Base-by-base conservation (phyloP, 2,113 vertebrate genomes). In the Lepisosteus oculatus region DNA sequence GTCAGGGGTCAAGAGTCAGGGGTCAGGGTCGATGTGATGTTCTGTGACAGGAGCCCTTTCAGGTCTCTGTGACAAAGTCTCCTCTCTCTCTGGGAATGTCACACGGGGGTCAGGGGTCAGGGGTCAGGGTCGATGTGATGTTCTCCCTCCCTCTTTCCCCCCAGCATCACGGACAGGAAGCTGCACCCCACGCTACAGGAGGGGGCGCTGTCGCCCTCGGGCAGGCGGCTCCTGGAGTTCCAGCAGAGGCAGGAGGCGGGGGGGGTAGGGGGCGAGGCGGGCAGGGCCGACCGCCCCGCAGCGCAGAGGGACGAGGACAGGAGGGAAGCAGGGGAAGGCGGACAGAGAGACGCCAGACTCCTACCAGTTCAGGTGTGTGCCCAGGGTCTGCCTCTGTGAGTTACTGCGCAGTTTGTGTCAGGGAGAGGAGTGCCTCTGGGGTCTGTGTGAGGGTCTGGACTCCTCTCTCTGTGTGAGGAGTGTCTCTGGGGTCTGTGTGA, bases 131-230 rank as follows among this genome's bases (percentile, higher is more conserved):
- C 43, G 11, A 15, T 15, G 44, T 47, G 9, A 47, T 41, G 13
- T 4, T 17, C 11, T 42, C 29, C 1, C 9, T 8, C 11, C 44
- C 54, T 54, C n/a, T 17, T 55, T 41, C n/a, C 9, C 59, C 13
- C 3, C 84, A 96, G 95, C 78, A 93, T 96, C 85, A 91, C 79
- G 3, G 94, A 96, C 80, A 90, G 82, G 64, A 89, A 91, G 72
- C 15, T 77, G 0, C 77, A 76, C 11, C 6, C 83, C 68, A 17
- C 70, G 3, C 59, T 88, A 0, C 79, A 86, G 80, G 88, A 87
- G 5, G 61, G 62, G 2, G 78, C 76, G 55, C 74, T 79, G 4
- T 75, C 83, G 9, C 89, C 76, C 0, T 81, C 85, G 0, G 89
- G 85, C 9, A 85, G 94, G 6, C 91, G 81, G 29, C 88, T 96